Base-by-base conservation (phyloP, 2,888 invertebrate genomes). In the Oasisia sp. region DNA sequence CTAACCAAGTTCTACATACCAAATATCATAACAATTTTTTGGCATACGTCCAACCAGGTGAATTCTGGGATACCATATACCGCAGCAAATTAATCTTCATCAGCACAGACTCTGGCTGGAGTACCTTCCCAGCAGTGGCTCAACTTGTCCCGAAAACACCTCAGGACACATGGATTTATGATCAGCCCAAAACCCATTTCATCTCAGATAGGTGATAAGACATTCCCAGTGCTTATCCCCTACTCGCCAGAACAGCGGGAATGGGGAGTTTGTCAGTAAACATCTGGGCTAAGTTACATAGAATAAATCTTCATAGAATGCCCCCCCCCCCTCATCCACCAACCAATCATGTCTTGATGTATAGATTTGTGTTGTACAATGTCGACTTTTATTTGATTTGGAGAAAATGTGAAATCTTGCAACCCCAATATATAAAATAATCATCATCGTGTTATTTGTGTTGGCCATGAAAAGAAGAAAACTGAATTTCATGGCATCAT, bases 251-350 rank as follows among this genome's bases (percentile, higher is more conserved):
- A 27, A 74, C 74, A 27, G 74, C 27, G 4, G 74, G 27, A 74
- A 19, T 27, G 74, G 74, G 74, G 74, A 74, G 27, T 50, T 50
- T 50, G 50, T 50, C 50, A 50, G 50, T 50, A 50, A 50, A 50
- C 50, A 74, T n/a, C 19, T 74, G 27, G 74, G 74, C 74, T 74
- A 74, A 74, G 27, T 74, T 27, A 74, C 74, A n/a, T 74, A 74
- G 74, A 74, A 74, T 74, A 74, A 74, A 74, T 74, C 74, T 74
- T 74, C 27, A 74, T 27, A n/a, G 74, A 74, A 74, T 74, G 74
- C 27, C 50, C 50, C 50, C 50, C 50, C 50, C 50, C 50, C 50
- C 5, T 38, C 38, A 7, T 1, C 50, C 50, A 50, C 11, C 7
- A 50, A 50, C 50, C 50, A 50, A 14, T 50, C 50, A 50, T 50